Conservation (phyloP, 2,888 invertebrate species). For the Conomelus anceps region DNA sequence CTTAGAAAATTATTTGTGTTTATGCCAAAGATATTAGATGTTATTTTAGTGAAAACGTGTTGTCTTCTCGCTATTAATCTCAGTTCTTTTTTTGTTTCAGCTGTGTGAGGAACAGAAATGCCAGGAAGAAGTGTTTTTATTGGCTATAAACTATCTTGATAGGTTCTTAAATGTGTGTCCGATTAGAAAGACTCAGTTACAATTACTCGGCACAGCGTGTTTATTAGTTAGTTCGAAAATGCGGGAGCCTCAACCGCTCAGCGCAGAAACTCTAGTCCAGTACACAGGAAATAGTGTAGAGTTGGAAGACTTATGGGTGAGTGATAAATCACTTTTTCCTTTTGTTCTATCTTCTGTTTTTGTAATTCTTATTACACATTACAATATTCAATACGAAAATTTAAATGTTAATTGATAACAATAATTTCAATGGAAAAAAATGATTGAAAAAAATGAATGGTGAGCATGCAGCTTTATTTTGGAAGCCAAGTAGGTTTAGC, state of each 20-base stretch:
- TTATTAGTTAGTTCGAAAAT: slow-evolving; percentile 89
- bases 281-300: slow-evolving; percentile 93
- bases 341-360: neutral
- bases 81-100: slow-evolving; percentile 48
- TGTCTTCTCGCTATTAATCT: neutral
- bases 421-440: neutral
- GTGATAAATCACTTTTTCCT: slow-evolving; percentile 43
- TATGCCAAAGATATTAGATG: too few species aligned
- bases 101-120: slow-evolving; percentile 90
- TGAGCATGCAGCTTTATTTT: too few species aligned
- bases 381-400: too few species aligned
- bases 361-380: too few species aligned
- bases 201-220: slow-evolving; percentile 86
- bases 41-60: neutral
- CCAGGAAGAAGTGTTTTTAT: slow-evolving; percentile 87
- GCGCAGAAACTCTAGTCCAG: slow-evolving; percentile 74
- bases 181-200: slow-evolving; percentile 79
- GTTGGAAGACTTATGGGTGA: slow-evolving; percentile 79
- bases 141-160: slow-evolving; percentile 90
- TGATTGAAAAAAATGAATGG: too few species aligned
- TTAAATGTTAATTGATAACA: too few species aligned
- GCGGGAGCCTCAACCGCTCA: slow-evolving; percentile 74
- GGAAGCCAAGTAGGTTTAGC: too few species aligned
- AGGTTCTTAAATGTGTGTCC: slow-evolving; percentile 80
- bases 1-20: too few species aligned